Base-by-base conservation (phyloP, 2,113 vertebrate species). In the Panthera uncia region DNA sequence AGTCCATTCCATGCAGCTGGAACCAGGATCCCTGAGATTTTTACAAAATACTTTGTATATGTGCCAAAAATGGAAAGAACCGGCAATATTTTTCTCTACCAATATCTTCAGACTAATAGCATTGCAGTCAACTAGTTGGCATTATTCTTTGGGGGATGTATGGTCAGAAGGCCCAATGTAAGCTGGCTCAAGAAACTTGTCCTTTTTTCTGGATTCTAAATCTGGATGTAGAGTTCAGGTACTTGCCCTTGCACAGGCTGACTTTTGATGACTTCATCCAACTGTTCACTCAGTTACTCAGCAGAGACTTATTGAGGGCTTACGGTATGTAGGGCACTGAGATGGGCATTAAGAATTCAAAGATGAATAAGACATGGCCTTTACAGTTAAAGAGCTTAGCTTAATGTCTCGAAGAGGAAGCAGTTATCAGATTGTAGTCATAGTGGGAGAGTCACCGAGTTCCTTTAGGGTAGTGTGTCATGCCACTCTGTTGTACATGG, bases 1-100 rank as follows among this genome's bases (percentile, higher is more conserved):
- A 57, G 16, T 78, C 21, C 55, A 96, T 96, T 95, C 81, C 57
- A 41, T 80, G 61, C 91, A 38, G 61, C 83, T 97, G 80, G 80
- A 97, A 96, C 94, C 57, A 69, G 65, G 57, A 80, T 87, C 41
- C 52, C 50, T 90, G 57, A 94, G 63, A 95, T 89, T 96, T 96
- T 94, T 97, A 92, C 78, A 97, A 97, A 97, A 88, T 85, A 57
- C 14, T 7, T 66, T 88, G 23, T 31, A 1, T 96, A 4, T 87
- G 5, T 96, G 91, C 84, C 63, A 74, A 90, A 89, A 95, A 76
- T 95, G 68, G 50, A 92, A 90, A 95, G 21, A 83, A 55, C 36
- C 68, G n/a, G 16, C 41, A 94, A 0, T 87, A 33, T 78, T 87
- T 96, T 78, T 80, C 63, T 82, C 45, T 23, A 41, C 76, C 31